phyloP scores from a whole-genome alignment of 2,888 invertebrate genomes.

The Keiferia lycopersicella region DNA sequence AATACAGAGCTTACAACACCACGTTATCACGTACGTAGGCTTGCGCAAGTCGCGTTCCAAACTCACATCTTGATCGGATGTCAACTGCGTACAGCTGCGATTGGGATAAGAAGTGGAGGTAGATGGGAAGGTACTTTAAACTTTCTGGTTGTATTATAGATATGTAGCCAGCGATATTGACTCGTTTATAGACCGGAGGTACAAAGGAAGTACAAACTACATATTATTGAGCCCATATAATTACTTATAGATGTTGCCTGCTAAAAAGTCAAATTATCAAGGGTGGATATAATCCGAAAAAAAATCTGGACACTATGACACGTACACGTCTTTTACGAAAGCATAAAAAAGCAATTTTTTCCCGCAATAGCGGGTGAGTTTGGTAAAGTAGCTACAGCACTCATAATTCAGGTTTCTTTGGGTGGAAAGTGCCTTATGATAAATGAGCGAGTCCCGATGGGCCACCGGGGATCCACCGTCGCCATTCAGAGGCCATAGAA shows the following conservation, averaged over 20 bases:
- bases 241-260: too few species aligned
- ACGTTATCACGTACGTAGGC: conserved; percentile 19
- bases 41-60: not conserved
- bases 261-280: too few species aligned
- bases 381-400: not conserved
- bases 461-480: conserved; percentile 8
- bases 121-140: too few species aligned
- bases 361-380: not conserved
- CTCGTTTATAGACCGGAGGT: too few species aligned
- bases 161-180: too few species aligned
- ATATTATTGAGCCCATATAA: too few species aligned
- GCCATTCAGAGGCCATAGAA: conserved; percentile 1
- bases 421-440: conserved; percentile 6
- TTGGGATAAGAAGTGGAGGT: too few species aligned
- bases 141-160: too few species aligned
- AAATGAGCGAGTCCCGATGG: conserved; percentile 9
- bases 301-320: too few species aligned
- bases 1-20: conserved; percentile 15
- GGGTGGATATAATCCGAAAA: too few species aligned
- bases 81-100: not conserved
- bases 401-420: conserved; percentile 4
- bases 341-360: not conserved
- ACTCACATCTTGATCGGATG: not conserved
- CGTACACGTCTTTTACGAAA: too few species aligned
- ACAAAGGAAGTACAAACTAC: too few species aligned